These are phyloP conservation scores for Aplochiton taeniatus DNA, from an alignment of 2,797 vertebrate genomes.

Conservation along the genomic window DNA sequence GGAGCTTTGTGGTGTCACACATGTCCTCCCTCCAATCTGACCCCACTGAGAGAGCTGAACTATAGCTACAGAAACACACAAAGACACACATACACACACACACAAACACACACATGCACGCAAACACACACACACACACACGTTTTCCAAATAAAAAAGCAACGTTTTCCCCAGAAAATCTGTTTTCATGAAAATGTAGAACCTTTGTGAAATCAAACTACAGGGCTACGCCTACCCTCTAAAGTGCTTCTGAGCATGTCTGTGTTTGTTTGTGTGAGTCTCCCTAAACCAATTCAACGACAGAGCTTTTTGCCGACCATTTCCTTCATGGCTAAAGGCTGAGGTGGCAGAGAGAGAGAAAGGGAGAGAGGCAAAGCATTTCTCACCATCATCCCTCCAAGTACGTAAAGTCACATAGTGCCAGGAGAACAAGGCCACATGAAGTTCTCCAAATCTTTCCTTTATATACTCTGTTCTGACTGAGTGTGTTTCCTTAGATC, in stretches of 20 bases:
- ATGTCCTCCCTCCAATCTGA: constrained; percentile 63
- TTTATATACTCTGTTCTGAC: no score
- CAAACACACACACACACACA: constrained; percentile 10
- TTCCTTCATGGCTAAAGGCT: no score
- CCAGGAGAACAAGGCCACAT: no score
- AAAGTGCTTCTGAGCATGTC: neutral
- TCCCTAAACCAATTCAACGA: no score
- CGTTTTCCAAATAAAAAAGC: neutral
- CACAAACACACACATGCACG: constrained; percentile 10
- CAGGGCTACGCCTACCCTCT: neutral
- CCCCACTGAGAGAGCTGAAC: constrained; percentile 30
- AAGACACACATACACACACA: constrained; percentile 1
- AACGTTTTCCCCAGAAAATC: neutral
- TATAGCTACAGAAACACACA: constrained; percentile 15
- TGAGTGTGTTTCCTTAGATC: no score
- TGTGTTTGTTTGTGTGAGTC: no score
- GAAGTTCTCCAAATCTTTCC: no score
- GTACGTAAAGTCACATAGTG: constrained; percentile 74
- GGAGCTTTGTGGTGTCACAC: constrained; percentile 65
- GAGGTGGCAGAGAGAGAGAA: no score
- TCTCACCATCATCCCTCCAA: constrained; percentile 40
- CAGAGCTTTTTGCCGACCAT: no score
- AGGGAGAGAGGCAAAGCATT: constrained; percentile 44
- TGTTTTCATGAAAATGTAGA: neutral
- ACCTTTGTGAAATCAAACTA: neutral